Evolutionary conservation across 2,888 invertebrate genomes (phyloP), one percentile per base, ranked within the genome.

Genomic region (Dolichopus griseipennis): DNA sequence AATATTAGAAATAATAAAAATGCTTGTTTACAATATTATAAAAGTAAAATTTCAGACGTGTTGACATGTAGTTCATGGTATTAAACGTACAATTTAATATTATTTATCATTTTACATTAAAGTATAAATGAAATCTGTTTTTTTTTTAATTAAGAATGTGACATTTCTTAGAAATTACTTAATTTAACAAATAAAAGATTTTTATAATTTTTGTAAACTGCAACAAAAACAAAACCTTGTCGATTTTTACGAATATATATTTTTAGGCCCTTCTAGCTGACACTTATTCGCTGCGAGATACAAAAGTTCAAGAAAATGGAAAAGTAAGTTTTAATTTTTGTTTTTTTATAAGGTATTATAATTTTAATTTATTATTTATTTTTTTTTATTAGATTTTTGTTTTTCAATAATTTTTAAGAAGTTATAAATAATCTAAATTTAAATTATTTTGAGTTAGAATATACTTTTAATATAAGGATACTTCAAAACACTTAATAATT

Each of bases 241-340:
- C 12, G 21, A 22, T 7, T 62, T 22, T 22, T 65, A 69, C 63
- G 68, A 71, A 68, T 69, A 12, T 68, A 52, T 65, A 71, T 76
- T 81, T 82, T 74, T 81, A 87, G 87, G 85, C 86, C 80, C 85
- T 89, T 83, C 84, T 89, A 79, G 81, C 84, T 71, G 85, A 85
- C 76, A 83, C 84, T 74, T 85, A 84, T 78, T 83, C 84, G 70
- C 79, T 83, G 72, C 81, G 84, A 74, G 85, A 85, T 71, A 84
- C 85, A 71, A 83, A 90, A 77, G 91, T 93, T 72, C 92, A 92
- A 83, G 92, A 92, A 83, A 93, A 93, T 81, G 93, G 93, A 70
- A 91, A 91, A 86, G 90, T 93, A 77, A 82, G 84, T 81, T 79
- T 74, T 27, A 15, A n/a, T 37, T 65, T 65, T 65, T 43, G 20